Evolutionary conservation across 1,140 invertebrate genomes (phyloP), one percentile per base, ranked within the genome.

Genomic region (Drosophila tristis): DNA sequence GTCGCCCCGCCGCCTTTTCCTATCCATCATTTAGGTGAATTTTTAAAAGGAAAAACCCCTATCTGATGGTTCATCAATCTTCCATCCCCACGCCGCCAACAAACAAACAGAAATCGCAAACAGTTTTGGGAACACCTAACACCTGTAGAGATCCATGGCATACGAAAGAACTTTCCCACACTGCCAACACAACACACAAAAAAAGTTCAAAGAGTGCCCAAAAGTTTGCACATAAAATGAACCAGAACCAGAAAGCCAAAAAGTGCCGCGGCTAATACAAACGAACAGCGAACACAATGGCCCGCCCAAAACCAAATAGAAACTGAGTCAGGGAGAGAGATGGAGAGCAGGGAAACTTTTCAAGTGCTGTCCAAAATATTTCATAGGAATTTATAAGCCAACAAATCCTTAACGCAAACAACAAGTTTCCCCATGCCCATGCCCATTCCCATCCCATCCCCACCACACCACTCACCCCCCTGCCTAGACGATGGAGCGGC

Each of bases 321-420:
- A 57, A 48, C 20, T 15, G 47, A 56, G 29, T 8, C 16, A 16
- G 16, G 0, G 16, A 16, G 16, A 16, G 16, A 16, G 16, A 16
- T 16, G 16, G 16, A 16, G 16, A 16, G 16, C 16, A 39, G 56
- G 15, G 64, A 76, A 87, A 89, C 75, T 87, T 87, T 82, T 89
- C 84, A 89, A 87, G 84, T 84, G 75, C 82, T 79, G 82, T 82
- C 66, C 71, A 56, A 89, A 76, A 84, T 87, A 87, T 89, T 87
- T 89, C 75, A 72, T 58, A 79, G 79, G 82, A 87, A 87, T 89
- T 87, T 87, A 89, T 84, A 89, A 87, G 82, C 82, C 70, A 79
- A 60, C 79, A 87, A 87, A 87, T 87, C 84, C 64, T 63, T 25
- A 74, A 39, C 35, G 53, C 71, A 74, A 74, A 74, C 59, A 74